phyloP scores from a whole-genome alignment of 1,140 invertebrate species.

The Drosophila kepulauana region DNA sequence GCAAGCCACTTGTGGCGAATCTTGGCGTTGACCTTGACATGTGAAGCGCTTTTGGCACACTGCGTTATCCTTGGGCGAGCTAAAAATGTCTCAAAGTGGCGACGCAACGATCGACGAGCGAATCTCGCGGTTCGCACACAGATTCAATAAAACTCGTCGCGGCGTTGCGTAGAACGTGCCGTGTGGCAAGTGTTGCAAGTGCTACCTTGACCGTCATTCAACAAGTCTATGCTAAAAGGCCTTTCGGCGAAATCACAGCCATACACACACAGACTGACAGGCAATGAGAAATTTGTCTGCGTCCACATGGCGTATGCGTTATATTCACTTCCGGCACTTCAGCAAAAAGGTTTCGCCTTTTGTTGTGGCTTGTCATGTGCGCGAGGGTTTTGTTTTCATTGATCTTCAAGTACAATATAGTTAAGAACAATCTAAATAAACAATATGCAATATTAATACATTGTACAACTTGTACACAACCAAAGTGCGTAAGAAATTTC shows the following conservation, averaged over 20 bases:
- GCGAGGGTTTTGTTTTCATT: constrained; percentile 40
- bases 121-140: constrained; percentile 7
- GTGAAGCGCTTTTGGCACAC: constrained; percentile 63
- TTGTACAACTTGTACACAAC: constrained; percentile 31
- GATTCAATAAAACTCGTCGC: constrained; percentile 58
- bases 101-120: constrained; percentile 7
- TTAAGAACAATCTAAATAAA: constrained; percentile 14
- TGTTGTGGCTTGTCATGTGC: constrained; percentile 7
- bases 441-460: constrained; percentile 1
- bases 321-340: constrained; percentile 69
- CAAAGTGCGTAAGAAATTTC: constrained; percentile 77
- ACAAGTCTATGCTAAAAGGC: constrained; percentile 50
- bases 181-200: constrained; percentile 50
- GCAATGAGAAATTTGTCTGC: constrained; percentile 45
- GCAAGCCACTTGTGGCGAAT: constrained; percentile 6
- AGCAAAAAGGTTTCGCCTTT: constrained; percentile 53
- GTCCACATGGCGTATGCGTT: constrained; percentile 58
- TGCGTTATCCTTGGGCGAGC: constrained; percentile 64
- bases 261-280: constrained; percentile 2
- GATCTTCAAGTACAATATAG: constrained; percentile 68
- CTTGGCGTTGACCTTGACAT: constrained; percentile 71
- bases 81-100: constrained; percentile 68
- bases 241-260: constrained; percentile 39
- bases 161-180: constrained; percentile 58
- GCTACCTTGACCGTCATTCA: constrained; percentile 74